Base-by-base conservation (phyloP, 2,888 invertebrate species). In the Eilema sororculum region DNA sequence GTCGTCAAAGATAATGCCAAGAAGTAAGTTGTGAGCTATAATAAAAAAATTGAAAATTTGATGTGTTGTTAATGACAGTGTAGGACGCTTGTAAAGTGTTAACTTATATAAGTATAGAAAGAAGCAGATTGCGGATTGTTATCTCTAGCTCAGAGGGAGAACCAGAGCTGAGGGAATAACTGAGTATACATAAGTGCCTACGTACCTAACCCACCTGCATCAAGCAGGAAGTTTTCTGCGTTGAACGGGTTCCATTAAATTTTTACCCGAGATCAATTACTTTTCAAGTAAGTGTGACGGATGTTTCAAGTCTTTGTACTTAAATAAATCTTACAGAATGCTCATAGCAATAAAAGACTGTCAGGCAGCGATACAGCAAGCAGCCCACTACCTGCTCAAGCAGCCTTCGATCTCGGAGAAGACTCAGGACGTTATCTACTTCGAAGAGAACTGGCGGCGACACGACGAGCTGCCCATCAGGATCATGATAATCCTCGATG, bases 1-100 rank as follows among this genome's bases (percentile, higher is more conserved):
- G 99, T 99, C 16, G 97, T 98, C 4, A 94, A 96, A 16, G 99
- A 99, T 91, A 99, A 99, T 90, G 99, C 97, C 5, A 96, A 96
- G 80, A 98, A 96, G 96, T 96, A 82, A 90, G 91, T 82, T 24
- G 10, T 24, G 4, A 3, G 9, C 4, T 46, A 46, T 9, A 46
- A 16, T 12, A 59, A 25, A 20, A 16, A 20, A 20, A 5, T 20
- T 46, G 2, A 46, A 41, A 41, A 16, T 41, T 3, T n/a, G n/a
- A n/a, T n/a, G n/a, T n/a, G n/a, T n/a, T n/a, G n/a, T n/a, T n/a
- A n/a, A n/a, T n/a, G n/a, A n/a, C n/a, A n/a, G n/a, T n/a, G n/a
- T n/a, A n/a, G n/a, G n/a, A n/a, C n/a, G n/a, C 30, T 33, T 8
- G 30, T 33, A 8, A 37, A 37, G 33, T 8, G 8, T 5, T 1